These are phyloP conservation scores for Embidobia sp. DNA, from an alignment of 2,888 invertebrate genomes.

Conservation along the genomic window DNA sequence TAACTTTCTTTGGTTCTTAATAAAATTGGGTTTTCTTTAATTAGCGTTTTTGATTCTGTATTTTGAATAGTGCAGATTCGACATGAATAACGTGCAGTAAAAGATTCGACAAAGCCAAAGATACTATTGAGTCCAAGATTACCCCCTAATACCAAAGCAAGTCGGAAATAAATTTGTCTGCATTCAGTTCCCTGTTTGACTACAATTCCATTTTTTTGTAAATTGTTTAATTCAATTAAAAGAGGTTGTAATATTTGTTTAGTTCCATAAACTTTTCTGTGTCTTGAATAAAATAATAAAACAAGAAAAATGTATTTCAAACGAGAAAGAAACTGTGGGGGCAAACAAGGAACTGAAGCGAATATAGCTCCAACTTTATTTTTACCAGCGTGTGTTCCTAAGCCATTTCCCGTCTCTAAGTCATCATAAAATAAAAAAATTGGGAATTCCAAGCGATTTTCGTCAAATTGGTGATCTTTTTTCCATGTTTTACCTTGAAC, in stretches of 20 bases:
- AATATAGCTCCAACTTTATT: constrained; percentile 16
- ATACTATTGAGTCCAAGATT: constrained; percentile 29
- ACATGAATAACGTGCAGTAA: constrained; percentile 14
- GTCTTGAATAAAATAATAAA: constrained; percentile 18
- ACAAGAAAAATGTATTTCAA: constrained; percentile 17
- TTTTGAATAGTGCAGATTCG: constrained; percentile 1
- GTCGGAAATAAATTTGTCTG: constrained; percentile 12
- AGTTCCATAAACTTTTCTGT: constrained; percentile 22
- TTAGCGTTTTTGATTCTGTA: neutral
- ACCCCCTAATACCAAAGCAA: constrained; percentile 18
- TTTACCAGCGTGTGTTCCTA: constrained; percentile 14
- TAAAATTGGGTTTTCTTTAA: constrained; percentile 4
- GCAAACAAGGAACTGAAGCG: constrained; percentile 18
- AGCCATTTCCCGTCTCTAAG: constrained; percentile 10
- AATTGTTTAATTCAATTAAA: neutral
- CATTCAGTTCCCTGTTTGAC: neutral
- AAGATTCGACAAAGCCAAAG: constrained; percentile 16
- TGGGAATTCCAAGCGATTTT: constrained; percentile 5
- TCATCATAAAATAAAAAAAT: constrained; percentile 19
- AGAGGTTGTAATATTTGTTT: constrained; percentile 5
- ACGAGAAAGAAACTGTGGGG: neutral
- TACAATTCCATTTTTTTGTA: neutral
- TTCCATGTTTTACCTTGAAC: constrained; percentile 25
- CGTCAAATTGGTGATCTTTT: constrained; percentile 3
- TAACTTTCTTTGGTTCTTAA: constrained; percentile 23